Percentiles rank a stretch among this genome's conserved stretches.
These are phyloP conservation scores for Lepilemur septentrionalis DNA, from an alignment of 2,797 vertebrate genomes.

Conservation along the genomic window DNA sequence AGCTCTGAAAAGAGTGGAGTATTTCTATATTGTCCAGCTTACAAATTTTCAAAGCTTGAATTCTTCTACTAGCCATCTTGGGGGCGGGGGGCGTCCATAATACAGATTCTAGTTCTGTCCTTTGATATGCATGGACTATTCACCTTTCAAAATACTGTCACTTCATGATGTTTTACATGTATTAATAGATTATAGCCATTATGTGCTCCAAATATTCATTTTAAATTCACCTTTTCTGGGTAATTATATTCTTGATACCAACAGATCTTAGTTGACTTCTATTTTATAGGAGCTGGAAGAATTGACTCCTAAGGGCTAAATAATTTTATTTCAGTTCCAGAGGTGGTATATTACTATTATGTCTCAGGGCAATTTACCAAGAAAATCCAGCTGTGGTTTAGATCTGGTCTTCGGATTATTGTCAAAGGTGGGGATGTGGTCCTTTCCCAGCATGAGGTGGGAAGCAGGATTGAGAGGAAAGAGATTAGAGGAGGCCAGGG, in stretches of 20 bases:
- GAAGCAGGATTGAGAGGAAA: neutral
- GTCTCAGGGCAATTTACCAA: neutral
- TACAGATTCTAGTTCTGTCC: neutral
- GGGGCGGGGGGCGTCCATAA: neutral
- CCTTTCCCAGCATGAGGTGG: neutral
- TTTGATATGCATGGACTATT: neutral
- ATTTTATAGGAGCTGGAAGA: slow-evolving; percentile 34
- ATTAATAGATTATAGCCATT: neutral
- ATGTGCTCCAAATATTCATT: neutral
- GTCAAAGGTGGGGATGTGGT: neutral
- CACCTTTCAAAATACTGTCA: slow-evolving; percentile 15
- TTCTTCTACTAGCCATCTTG: neutral
- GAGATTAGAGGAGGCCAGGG: neutral
- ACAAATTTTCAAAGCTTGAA: neutral
- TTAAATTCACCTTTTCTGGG: slow-evolving; percentile 34
- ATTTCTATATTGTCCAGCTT: neutral
- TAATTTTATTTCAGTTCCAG: neutral
- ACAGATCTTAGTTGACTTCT: slow-evolving; percentile 13
- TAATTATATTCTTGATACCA: slow-evolving; percentile 3
- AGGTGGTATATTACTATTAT: neutral
- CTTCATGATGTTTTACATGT: neutral
- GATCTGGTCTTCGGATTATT: neutral
- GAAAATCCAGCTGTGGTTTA: slow-evolving; percentile 14
- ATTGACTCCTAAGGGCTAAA: slow-evolving; percentile 33
- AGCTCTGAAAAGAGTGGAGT: neutral